These are phyloP conservation scores for Achatina immaculata DNA, from an alignment of 1,140 invertebrate genomes.

Conservation along the genomic window DNA sequence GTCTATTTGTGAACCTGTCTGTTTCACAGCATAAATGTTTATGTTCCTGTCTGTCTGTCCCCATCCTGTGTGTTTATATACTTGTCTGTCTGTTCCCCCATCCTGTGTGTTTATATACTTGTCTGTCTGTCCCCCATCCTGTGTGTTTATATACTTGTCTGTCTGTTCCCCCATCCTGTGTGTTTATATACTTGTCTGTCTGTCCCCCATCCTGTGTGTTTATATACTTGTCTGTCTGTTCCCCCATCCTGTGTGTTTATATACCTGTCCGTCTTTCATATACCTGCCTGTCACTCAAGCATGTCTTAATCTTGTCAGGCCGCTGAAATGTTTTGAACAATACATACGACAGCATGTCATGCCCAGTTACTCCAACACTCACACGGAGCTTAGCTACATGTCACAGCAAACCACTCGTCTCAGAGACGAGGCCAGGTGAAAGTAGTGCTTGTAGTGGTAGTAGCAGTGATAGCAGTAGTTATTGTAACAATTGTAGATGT, in stretches of 20 bases:
- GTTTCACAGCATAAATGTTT: background rate
- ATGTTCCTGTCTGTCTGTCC: too few species aligned
- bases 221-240: background rate
- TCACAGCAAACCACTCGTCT: background rate
- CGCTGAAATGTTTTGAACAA: constrained; percentile 89
- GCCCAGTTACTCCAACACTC: constrained; percentile 87
- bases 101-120: background rate
- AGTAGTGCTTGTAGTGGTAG: background rate
- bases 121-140: background rate
- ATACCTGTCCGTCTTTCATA: background rate
- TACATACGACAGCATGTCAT: constrained; percentile 86
- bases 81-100: constrained; percentile 10
- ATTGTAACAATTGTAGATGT: background rate
- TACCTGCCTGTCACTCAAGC: background rate
- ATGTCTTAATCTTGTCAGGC: constrained; percentile 80
- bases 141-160: background rate
- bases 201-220: background rate
- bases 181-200: constrained; percentile 7
- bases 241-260: background rate
- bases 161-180: background rate
- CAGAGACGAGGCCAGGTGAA: background rate
- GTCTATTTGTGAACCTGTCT: background rate
- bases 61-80: background rate
- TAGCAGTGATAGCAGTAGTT: too few species aligned
- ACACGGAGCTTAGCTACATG: constrained; percentile 78